Base-by-base conservation (phyloP, 2,797 vertebrate species). In the Atherinosoma microstoma region DNA sequence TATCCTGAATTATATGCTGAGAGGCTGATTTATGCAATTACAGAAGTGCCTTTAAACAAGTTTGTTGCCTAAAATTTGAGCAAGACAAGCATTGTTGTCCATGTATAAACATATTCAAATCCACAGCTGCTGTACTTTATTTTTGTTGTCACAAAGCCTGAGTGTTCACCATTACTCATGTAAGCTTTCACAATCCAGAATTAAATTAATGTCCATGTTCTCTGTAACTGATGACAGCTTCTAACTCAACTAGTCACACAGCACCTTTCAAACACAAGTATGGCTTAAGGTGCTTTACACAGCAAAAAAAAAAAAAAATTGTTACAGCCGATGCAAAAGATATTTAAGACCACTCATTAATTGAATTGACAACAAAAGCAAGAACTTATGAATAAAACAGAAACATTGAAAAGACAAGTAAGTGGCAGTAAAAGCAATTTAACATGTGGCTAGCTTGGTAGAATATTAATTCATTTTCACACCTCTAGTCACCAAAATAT, bases 1-100 rank as follows among this genome's bases (percentile, higher is more conserved):
- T 30, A 29, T 30, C 27, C 54, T 18, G 29, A 30, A 59, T 40
- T 54, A 30, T 13, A 45, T 66, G 27, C 66, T 78, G 56, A 82
- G 67, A 71, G 69, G 34, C 47, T 58, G 51, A 16, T 76, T 76
- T 67, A 49, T 47, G 22, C 56, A 64, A 35, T 76, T 38, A 76
- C 15, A 57, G 29, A 18, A 67, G 73, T 27, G 42, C 5, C 51
- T 53, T 74, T 34, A 57, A 66, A 40, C 27, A 40, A 40, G 7
- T 29, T 18, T 10, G 32, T 22, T 56, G 58, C 29, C 38, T 29
- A 45, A n/a, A 60, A 58, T 69, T 35, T 42, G 49, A 57, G 22
- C 22, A 58, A 59, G 61, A 63, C 32, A 57, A 49, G 15, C 1
- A 1, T 58, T 64, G 34, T 65, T 66, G 51, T 62, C 53, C 54